These are phyloP conservation scores for Tetragonisca angustula DNA, from an alignment of 2,888 invertebrate genomes.

Conservation along the genomic window DNA sequence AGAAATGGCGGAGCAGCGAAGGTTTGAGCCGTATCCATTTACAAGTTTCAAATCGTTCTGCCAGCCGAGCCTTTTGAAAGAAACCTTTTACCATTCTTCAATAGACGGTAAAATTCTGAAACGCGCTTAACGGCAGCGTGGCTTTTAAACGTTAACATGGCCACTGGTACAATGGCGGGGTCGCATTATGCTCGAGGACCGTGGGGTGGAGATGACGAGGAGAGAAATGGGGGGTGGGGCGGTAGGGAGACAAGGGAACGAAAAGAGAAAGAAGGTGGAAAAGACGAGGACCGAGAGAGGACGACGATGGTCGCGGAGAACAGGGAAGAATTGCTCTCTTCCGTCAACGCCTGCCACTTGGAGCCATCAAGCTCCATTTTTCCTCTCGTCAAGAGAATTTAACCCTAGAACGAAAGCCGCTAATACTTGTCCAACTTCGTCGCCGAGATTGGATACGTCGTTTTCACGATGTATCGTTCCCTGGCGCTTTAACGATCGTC, in stretches of 20 bases:
- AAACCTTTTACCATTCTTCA: constrained; percentile 79
- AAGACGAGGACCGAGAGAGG: constrained; percentile 53
- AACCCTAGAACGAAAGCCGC: constrained; percentile 56
- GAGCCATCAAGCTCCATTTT: constrained; percentile 59
- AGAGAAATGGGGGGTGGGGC: constrained; percentile 38
- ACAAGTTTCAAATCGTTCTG: constrained; percentile 80
- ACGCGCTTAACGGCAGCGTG: constrained; percentile 72
- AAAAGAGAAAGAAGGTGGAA: constrained; percentile 34
- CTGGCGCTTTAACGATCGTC: background rate
- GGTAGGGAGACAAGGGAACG: constrained; percentile 24
- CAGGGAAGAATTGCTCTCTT: constrained; percentile 55
- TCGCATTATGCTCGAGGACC: constrained; percentile 79
- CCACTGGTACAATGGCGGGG: constrained; percentile 75
- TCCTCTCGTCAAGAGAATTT: constrained; percentile 58
- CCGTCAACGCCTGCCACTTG: constrained; percentile 56
- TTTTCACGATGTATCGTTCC: background rate
- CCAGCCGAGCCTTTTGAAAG: constrained; percentile 75
- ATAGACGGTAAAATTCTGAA: constrained; percentile 78
- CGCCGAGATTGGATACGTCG: constrained; percentile 12
- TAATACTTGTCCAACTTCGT: constrained; percentile 33
- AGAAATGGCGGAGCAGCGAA: constrained; percentile 54
- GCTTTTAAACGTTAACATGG: constrained; percentile 79
- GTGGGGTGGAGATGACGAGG: constrained; percentile 48
- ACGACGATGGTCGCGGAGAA: constrained; percentile 55
- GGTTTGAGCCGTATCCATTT: constrained; percentile 79